These are phyloP conservation scores for Macrobrachium nipponense DNA, from an alignment of 1,140 invertebrate genomes.

Conservation along the genomic window DNA sequence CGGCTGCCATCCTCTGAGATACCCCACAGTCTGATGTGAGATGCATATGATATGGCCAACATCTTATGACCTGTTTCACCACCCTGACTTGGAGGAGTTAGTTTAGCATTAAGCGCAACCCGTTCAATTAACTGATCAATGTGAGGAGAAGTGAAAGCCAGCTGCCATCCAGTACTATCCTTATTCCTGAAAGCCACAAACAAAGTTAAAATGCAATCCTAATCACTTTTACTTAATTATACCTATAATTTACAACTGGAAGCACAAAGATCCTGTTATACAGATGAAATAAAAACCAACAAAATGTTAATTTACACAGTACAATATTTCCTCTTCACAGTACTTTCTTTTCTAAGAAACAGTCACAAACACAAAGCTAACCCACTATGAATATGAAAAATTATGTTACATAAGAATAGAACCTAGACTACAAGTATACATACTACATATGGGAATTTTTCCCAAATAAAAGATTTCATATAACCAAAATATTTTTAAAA, in stretches of 20 bases:
- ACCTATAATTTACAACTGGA: neutral
- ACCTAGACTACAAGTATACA: no score
- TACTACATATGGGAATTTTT: no score
- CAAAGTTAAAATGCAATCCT: no score
- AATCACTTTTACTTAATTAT: no score
- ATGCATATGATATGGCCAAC: conserved; percentile 88
- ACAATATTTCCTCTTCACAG: no score
- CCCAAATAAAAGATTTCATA: no score
- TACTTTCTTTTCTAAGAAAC: no score
- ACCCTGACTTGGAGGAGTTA: conserved; percentile 73
- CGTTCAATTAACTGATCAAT: conserved; percentile 91
- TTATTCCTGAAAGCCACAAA: conserved; percentile 78
- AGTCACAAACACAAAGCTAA: no score
- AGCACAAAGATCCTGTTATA: neutral
- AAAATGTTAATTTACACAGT: no score
- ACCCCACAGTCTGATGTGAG: conserved; percentile 88
- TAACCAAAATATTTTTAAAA: no score
- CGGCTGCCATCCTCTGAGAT: conserved; percentile 84
- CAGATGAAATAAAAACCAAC: neutral
- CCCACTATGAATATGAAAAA: no score
- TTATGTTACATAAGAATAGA: no score
- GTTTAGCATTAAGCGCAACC: conserved; percentile 95
- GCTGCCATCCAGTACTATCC: conserved; percentile 95
- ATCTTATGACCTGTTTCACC: conserved; percentile 78
- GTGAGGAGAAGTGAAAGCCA: conserved; percentile 92